Base-by-base conservation (phyloP, 2,888 invertebrate species). In the Junonia oenone region DNA sequence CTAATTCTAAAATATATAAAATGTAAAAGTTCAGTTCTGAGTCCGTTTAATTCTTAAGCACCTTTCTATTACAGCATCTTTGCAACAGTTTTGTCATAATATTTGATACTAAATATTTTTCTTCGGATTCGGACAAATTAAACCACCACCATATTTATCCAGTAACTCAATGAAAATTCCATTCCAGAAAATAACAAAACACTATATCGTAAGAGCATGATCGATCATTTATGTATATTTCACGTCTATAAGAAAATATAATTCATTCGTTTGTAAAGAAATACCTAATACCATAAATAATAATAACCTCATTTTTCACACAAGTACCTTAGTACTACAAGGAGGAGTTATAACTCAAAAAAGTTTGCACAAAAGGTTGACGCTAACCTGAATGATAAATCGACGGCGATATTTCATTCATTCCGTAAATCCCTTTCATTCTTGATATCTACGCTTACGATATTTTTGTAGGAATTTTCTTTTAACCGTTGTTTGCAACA, bases 331-430 rank as follows among this genome's bases (percentile, higher is more conserved):
- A 3, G 13, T 26, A 22, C 13, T 8, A 26, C 22, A 22, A 8
- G n/a, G 22, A 43, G n/a, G 9, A 13, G 2, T 19, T 22, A 43
- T 43, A 43, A 8, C 6, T 13, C 13, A 22, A 3, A 22, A 22
- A 19, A 43, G 38, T 19, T 8, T 43, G 13, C 13, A 26, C 22
- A 22, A 26, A 26, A 13, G 6, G 22, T 38, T 6, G 26, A 26
- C 13, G 6, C 13, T 43, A 26, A n/a, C 43, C 22, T 43, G 22
- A 43, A 43, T 43, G 43, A 26, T 43, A 43, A 43, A 43, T 43
- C 43, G 26, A 17, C 13, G 15, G 43, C 43, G n/a, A 43, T n/a
- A 33, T 33, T 43, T 43, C 43, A 43, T 43, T 43, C 43, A 26
- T 43, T 43, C 37, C 13, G 13, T 26, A 26, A 43, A 43, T 26